Evolutionary conservation across 2,888 invertebrate species (phyloP), one percentile per base, ranked within the genome.

Genomic region (Nineta flava): DNA sequence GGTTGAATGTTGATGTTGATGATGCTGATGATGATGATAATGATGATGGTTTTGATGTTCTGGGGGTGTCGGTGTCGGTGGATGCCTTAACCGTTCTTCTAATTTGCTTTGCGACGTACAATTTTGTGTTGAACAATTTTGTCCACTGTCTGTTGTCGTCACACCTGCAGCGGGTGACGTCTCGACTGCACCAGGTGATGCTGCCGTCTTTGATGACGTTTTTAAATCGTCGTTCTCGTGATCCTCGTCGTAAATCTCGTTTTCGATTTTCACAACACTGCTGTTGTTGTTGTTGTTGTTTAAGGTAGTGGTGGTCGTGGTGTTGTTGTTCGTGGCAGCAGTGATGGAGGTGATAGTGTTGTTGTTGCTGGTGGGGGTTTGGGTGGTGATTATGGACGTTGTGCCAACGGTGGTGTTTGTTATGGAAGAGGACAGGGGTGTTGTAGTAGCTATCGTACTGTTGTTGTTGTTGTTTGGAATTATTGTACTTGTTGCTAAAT

Each of bases 361-460:
- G 51, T 53, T 54, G 44, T 44, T 50, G 62, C 66, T 66, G 66
- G 65, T 65, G 66, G 65, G 65, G 2, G 42, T 42, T 10, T 15
- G 66, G 61, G 61, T 67, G 61, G 66, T 67, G 59, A 65, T 65
- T 64, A 67, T 66, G 61, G 67, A 67, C 76, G 41, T 46, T 47
- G 49, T 56, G 52, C 51, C 34, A 57, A 49, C 59, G 57, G 53
- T 60, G 57, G 57, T 57, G 42, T 60, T 60, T 53, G 51, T 46
- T 58, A 58, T 59, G 58, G 59, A 58, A 26, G 26, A 26, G 26
- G 26, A 26, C 6, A 53, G 57, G 60, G 58, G 65, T 64, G 58
- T 63, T 63, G 66, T 65, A 65, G 66, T 65, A 65, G 60, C 65
- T 59, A 56, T 66, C 67, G 49, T 55, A 57, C 68, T 68, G 57